These are phyloP conservation scores for Pseudopodoces humilis DNA, from an alignment of 2,113 vertebrate species.

Conservation along the genomic window DNA sequence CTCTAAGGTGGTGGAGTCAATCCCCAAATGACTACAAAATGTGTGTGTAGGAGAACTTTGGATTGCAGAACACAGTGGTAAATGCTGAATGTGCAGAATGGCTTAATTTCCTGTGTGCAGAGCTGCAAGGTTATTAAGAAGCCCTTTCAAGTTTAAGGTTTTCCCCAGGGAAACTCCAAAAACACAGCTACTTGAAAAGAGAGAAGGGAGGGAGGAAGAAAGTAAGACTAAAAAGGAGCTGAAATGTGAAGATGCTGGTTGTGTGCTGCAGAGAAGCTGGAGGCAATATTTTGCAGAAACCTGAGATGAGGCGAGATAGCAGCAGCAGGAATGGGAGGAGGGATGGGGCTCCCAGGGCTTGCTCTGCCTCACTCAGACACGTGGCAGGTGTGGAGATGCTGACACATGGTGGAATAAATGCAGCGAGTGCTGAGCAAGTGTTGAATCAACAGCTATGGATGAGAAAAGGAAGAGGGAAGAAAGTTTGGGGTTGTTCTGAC, in stretches of 20 bases:
- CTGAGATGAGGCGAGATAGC: background rate
- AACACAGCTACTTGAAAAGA: slow-evolving; percentile 53
- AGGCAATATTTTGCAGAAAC: background rate
- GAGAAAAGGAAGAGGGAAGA: background rate
- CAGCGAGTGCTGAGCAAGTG: background rate
- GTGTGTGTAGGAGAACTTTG: slow-evolving; percentile 22
- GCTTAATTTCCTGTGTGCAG: slow-evolving; percentile 64
- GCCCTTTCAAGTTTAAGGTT: slow-evolving; percentile 63
- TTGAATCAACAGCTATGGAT: background rate
- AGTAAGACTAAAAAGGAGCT: background rate
- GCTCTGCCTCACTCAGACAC: background rate
- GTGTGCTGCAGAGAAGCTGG: background rate
- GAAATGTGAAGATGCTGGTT: background rate
- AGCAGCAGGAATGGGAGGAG: background rate
- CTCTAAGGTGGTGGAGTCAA: slow-evolving; percentile 50
- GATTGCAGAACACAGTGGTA: slow-evolving; percentile 34
- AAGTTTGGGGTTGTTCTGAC: background rate
- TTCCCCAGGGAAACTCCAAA: slow-evolving; percentile 56
- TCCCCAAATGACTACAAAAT: slow-evolving; percentile 21
- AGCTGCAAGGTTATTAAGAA: slow-evolving; percentile 71
- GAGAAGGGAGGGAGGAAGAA: background rate
- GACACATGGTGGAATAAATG: background rate
- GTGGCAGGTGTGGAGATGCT: background rate
- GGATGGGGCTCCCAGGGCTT: background rate
- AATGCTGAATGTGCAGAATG: slow-evolving; percentile 73